Evolutionary conservation across 2,888 invertebrate species (phyloP), one percentile per base, ranked within the genome.

Genomic region (Bombylius discolor): DNA sequence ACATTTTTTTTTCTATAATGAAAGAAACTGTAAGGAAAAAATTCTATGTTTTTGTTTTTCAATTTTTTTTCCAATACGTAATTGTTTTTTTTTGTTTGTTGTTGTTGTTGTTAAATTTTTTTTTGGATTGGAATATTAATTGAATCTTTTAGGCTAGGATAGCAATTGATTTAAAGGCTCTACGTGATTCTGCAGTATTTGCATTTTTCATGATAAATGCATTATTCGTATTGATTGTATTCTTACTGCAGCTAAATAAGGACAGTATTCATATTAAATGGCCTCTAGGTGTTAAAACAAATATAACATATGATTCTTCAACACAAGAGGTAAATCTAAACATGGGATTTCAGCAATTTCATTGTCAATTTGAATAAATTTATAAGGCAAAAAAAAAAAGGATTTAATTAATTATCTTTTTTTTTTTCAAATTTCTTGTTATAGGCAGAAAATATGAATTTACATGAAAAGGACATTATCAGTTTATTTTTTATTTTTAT

Each of bases 131-230:
- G 39, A 42, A 42, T 42, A 11, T 11, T 8, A 39, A 55, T 47
- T 55, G 13, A 69, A 64, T 74, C 76, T 84, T 85, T 80, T 85
- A 92, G 90, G 89, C 85, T 70, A 85, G 90, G 81, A 90, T 93
- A 75, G 87, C 91, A 67, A 79, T 77, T 74, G 93, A 94, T 76
- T 81, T 98, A 72, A 89, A 91, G 81, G 95, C 94, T 74, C 81
- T 98, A 68, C 83, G 97, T 72, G 94, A 97, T 79, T 88, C 91
- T 68, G 90, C 91, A 64, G 93, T 94, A 62, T 95, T 96, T 78
- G 90, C 87, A 66, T 97, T 98, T 82, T 91, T 97, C 81, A 98
- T 99, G 96, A 77, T 94, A 76, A 99, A 99, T 80, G 93, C 97
- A 65, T 85, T 98, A 68, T 99, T 98, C 84, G 95, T 98, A 69